Evolutionary conservation across 2,888 invertebrate species (phyloP).

Genomic region (Zaprionus lineosus): DNA sequence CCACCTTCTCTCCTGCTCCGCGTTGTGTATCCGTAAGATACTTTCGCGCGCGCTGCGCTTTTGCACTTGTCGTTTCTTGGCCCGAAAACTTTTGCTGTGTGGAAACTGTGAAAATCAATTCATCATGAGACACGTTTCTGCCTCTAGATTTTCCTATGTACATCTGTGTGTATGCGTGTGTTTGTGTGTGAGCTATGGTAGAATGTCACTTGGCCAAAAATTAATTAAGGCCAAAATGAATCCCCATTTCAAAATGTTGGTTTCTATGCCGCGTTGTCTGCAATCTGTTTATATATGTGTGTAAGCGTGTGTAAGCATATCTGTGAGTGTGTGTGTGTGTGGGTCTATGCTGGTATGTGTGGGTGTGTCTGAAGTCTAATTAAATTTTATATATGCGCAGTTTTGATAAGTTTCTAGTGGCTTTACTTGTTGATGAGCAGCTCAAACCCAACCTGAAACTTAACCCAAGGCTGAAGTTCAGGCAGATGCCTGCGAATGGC

Average conservation of each 20-base stretch:
- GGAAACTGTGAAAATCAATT: conserved; percentile 64
- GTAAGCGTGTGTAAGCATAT: conserved; percentile 3
- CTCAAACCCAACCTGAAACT: no score
- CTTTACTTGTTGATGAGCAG: conserved; percentile 53
- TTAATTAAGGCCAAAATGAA: conserved; percentile 71
- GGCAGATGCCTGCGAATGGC: no score
- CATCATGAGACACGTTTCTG: conserved; percentile 41
- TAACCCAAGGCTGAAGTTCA: no score
- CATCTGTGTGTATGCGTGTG: conserved; percentile 3
- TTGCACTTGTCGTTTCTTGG: conserved; percentile 53
- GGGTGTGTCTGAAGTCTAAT: conserved; percentile 53
- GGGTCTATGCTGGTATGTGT: conserved; percentile 8
- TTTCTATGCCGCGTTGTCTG: conserved; percentile 39
- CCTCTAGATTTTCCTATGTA: conserved; percentile 41
- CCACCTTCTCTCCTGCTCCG: conserved; percentile 2
- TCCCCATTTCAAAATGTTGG: conserved; percentile 47
- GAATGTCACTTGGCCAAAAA: conserved; percentile 73
- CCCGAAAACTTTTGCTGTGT: conserved; percentile 54
- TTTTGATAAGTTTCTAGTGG: conserved; percentile 71
- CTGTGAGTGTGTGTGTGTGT: conserved; percentile 12
- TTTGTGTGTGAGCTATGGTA: conserved; percentile 9
- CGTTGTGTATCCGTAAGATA: conserved; percentile 66
- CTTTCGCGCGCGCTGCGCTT: conserved; percentile 67
- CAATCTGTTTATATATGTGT: conserved; percentile 2
- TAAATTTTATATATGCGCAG: conserved; percentile 74